Evolutionary conservation across 2,797 vertebrate species (phyloP).

Genomic region (Molossus alvarezi): DNA sequence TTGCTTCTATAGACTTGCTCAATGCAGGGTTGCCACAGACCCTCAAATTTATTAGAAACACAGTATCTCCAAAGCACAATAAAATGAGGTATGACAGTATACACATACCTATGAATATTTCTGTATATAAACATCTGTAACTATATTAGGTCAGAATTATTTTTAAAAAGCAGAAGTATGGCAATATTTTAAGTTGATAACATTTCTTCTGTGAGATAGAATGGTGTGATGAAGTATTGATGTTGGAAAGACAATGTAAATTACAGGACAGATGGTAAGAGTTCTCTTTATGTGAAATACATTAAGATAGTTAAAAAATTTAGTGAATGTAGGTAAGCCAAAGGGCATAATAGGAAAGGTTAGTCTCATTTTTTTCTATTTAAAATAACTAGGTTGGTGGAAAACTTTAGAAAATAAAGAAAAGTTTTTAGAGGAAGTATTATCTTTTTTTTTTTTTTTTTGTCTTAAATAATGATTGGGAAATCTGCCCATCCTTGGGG

Average conservation of each 20-base stretch:
- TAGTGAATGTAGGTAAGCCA: neutral
- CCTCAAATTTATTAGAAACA: neutral
- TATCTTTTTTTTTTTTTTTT: neutral
- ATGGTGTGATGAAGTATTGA: neutral
- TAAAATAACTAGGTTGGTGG: neutral
- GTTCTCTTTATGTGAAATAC: neutral
- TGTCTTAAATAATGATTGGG: neutral
- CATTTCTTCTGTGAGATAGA: neutral
- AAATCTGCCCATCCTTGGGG: neutral
- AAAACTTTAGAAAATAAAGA: neutral
- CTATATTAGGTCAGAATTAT: neutral
- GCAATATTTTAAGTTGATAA: neutral
- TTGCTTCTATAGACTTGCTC: neutral
- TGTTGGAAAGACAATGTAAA: neutral
- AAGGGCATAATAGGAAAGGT: neutral
- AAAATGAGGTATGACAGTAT: neutral
- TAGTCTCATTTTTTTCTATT: neutral
- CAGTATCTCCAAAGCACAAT: neutral
- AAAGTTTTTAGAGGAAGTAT: neutral
- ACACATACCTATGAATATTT: neutral
- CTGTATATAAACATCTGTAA: neutral
- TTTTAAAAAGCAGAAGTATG: neutral
- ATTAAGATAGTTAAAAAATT: neutral
- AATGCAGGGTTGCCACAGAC: neutral
- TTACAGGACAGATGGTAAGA: neutral